These are phyloP conservation scores for Ectemnius continuus DNA, from an alignment of 2,888 invertebrate genomes.

Conservation along the genomic window DNA sequence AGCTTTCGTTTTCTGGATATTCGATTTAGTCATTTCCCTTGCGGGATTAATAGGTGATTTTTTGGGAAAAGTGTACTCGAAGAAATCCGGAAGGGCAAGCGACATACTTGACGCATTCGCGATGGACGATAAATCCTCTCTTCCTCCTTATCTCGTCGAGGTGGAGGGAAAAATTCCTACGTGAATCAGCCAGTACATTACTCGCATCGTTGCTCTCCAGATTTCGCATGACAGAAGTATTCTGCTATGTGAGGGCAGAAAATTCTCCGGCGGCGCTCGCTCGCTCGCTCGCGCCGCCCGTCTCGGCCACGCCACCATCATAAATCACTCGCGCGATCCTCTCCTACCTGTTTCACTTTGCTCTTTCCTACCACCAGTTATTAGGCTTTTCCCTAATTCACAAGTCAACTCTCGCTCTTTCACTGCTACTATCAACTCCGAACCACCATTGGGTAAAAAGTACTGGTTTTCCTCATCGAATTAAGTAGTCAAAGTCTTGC, in stretches of 20 bases:
- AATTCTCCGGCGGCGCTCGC: slow-evolving; percentile 27
- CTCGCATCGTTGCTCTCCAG: slow-evolving; percentile 52
- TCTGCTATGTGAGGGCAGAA: slow-evolving; percentile 38
- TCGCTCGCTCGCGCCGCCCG: slow-evolving; percentile 22
- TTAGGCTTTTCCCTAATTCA: background rate
- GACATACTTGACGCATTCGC: slow-evolving; percentile 41
- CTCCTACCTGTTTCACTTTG: slow-evolving; percentile 21
- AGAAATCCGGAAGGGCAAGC: slow-evolving; percentile 29
- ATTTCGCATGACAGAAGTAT: slow-evolving; percentile 57
- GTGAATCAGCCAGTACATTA: slow-evolving; percentile 59
- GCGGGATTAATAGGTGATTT: too few species aligned
- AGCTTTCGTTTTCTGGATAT: too few species aligned
- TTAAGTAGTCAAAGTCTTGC: too few species aligned
- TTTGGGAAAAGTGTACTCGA: slow-evolving; percentile 9
- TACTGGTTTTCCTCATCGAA: too few species aligned
- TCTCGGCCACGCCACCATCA: slow-evolving; percentile 21
- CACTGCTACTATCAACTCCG: background rate
- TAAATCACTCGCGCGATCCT: slow-evolving; percentile 51
- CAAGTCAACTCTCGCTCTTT: background rate
- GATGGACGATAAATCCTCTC: slow-evolving; percentile 51
- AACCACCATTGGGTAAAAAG: too few species aligned
- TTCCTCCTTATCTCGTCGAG: slow-evolving; percentile 11
- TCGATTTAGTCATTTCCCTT: too few species aligned
- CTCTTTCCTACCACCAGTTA: slow-evolving; percentile 14
- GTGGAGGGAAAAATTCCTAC: slow-evolving; percentile 49